phyloP scores from a whole-genome alignment of 1,140 invertebrate genomes.

The Drosophila jambulina region DNA sequence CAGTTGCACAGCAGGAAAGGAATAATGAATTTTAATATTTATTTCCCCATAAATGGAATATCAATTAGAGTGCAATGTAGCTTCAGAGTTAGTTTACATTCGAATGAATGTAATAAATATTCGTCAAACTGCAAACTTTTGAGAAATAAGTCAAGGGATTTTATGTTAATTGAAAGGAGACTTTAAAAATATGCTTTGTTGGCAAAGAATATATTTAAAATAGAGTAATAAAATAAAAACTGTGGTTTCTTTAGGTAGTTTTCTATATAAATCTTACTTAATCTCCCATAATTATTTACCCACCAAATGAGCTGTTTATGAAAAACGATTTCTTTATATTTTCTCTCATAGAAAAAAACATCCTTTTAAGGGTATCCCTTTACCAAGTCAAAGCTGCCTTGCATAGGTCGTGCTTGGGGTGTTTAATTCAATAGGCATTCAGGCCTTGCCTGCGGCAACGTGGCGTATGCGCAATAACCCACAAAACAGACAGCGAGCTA shows the following conservation, averaged over 20 bases:
- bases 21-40: conserved; percentile 28
- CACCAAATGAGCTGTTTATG: conserved; percentile 1
- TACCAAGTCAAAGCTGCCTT: conserved; percentile 7
- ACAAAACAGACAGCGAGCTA: conserved; percentile 31
- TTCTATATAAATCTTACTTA: background rate
- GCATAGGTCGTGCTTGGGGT: conserved; percentile 27
- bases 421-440: conserved; percentile 74
- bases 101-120: background rate
- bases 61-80: background rate
- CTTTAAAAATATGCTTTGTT: background rate
- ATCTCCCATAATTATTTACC: background rate
- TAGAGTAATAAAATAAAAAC: background rate
- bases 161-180: background rate
- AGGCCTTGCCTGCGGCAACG: conserved; percentile 42
- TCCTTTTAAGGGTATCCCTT: conserved; percentile 19
- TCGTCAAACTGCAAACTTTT: background rate
- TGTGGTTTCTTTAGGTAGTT: rapidly evolving
- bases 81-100: background rate
- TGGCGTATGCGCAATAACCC: conserved; percentile 73
- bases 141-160: background rate
- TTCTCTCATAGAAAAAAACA: background rate
- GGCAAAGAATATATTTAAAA: background rate
- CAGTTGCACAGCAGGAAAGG: background rate
- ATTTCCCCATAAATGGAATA: background rate
- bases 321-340: background rate